These are phyloP conservation scores for Tetramorium simillimum DNA, from an alignment of 1,140 invertebrate species.

Conservation along the genomic window DNA sequence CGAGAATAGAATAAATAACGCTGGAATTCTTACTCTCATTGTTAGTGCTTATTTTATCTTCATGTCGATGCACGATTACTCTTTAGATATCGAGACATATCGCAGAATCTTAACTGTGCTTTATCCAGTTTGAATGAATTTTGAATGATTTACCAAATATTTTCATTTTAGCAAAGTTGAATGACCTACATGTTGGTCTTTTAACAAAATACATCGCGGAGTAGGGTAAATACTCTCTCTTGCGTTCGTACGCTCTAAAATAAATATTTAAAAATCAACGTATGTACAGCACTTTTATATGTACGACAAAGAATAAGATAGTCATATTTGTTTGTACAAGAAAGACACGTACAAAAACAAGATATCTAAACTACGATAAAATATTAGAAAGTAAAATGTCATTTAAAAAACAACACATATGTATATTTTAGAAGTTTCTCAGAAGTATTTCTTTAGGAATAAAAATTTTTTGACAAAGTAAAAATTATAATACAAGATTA, in stretches of 20 bases:
- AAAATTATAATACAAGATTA: background rate
- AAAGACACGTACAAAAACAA: background rate
- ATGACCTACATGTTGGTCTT: background rate
- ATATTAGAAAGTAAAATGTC: background rate
- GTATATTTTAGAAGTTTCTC: no score
- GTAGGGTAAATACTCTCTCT: background rate
- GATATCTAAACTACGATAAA: background rate
- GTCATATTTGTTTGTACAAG: background rate
- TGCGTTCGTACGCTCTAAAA: background rate
- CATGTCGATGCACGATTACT: background rate
- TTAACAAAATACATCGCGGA: background rate
- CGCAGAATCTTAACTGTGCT: background rate
- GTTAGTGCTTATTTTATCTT: background rate
- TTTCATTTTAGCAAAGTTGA: background rate
- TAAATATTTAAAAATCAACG: conserved; percentile 33
- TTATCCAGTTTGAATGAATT: conserved; percentile 34
- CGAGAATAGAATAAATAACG: background rate
- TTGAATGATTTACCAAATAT: conserved; percentile 11
- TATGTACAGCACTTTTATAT: background rate
- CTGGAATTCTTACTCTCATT: background rate
- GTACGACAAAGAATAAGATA: background rate
- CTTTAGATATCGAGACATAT: background rate
- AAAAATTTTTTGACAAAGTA: background rate
- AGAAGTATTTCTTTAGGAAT: background rate
- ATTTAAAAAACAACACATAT: background rate